Base-by-base conservation (phyloP, 2,888 invertebrate genomes). In the Drosophila picticornis region DNA sequence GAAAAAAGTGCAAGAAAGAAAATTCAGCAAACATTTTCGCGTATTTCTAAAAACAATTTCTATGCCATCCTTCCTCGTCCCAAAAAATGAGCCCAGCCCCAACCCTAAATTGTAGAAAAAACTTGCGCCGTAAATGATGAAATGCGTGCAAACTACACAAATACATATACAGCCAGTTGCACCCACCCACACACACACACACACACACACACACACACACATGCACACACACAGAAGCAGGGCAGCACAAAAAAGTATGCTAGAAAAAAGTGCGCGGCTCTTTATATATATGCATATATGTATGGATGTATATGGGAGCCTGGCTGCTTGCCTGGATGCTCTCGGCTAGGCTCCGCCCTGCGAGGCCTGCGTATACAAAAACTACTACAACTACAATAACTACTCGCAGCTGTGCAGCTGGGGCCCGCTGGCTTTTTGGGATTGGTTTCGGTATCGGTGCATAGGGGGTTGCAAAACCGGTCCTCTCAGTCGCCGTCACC, bases 41-140 rank as follows among this genome's bases (percentile, higher is more conserved):
- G 83, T 90, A 87, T 91, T 91, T 90, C 90, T 91, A 91, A 91
- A 91, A 90, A 90, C 89, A 91, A 86, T 90, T 88, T 88, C 85
- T 84, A 75, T 80, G 84, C 77, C 68, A 58, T 38, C 65, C 68
- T 6, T n/a, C 11, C 11, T 1, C 43, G 1, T 6, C 11, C 22
- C 43, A 43, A 11, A 5, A 43, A 22, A 51, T 1, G 6, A 19
- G 3, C 19, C 25, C 40, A 40, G 32, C 53, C 34, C 34, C 25
- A 4, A 19, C 1, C 1, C 27, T 11, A 50, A 60, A 48, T 34
- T 48, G 25, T 43, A 29, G 38, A 32, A 67, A 64, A 77, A 70
- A 62, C 67, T 43, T 65, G 75, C 65, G 72, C 72, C 69, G 72
- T 86, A 88, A 90, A 88, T 85, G 88, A 88, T 83, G 88, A 88